Conservation (phyloP, 1,140 invertebrate species). For the Drosophila takahashii region DNA sequence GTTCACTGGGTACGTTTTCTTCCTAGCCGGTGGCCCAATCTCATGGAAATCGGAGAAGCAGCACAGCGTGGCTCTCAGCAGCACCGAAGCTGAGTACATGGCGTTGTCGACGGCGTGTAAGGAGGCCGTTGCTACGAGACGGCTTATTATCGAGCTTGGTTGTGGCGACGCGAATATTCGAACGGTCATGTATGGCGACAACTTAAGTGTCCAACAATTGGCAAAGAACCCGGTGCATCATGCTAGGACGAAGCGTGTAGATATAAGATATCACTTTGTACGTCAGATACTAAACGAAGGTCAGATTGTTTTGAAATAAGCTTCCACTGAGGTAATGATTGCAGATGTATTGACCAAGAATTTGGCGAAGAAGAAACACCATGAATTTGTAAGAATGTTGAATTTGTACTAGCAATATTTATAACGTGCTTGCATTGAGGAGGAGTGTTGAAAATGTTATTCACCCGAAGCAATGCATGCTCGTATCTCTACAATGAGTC, state of each 20-base stretch:
- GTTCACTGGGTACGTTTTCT: not conserved
- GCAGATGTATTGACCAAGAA: not conserved
- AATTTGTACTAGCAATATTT: no score
- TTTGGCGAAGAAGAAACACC: not conserved
- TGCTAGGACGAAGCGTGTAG: constrained; percentile 1
- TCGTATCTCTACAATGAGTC: not conserved
- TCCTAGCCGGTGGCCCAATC: no score
- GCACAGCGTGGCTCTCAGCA: no score
- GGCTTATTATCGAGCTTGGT: no score
- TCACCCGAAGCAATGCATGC: no score
- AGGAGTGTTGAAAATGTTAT: no score
- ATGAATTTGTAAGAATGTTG: not conserved
- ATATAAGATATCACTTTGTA: not conserved
- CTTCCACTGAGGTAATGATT: not conserved
- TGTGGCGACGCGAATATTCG: not conserved
- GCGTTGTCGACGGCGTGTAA: no score
- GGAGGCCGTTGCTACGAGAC: no score
- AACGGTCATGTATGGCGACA: not conserved
- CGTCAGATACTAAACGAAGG: not conserved
- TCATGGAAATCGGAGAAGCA: no score
- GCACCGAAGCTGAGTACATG: no score
- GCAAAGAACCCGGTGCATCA: not conserved
- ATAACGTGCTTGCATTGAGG: no score
- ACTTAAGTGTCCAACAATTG: not conserved
- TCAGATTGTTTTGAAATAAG: not conserved